A percentile compares a stretch with the other conserved stretches of the same genome.
Conservation (phyloP, 2,113 vertebrate species). For the Athene cunicularia region DNA sequence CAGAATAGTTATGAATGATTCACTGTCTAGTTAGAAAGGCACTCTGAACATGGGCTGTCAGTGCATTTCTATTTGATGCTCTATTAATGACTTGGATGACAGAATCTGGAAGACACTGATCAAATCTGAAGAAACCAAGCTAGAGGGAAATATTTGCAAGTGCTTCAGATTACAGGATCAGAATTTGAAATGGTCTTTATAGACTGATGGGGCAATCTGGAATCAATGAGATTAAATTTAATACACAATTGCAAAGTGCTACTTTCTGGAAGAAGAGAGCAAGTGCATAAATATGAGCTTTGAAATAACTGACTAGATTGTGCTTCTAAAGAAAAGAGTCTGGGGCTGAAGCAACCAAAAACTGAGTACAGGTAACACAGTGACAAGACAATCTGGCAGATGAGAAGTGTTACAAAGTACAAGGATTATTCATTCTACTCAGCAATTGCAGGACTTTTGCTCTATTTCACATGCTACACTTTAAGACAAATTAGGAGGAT, state of each 20-base stretch:
- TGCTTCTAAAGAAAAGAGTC: background rate
- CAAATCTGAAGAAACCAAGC: background rate
- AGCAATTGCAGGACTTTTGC: background rate
- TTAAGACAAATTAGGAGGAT: background rate
- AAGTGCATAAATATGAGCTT: background rate
- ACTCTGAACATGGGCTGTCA: background rate
- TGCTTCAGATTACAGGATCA: background rate
- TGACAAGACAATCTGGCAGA: background rate
- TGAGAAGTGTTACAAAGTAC: background rate
- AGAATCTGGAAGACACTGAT: background rate
- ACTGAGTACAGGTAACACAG: rapidly evolving
- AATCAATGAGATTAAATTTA: background rate
- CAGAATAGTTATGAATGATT: background rate
- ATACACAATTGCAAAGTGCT: background rate
- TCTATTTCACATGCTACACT: background rate
- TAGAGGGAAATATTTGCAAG: background rate
- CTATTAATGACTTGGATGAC: background rate
- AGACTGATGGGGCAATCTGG: background rate
- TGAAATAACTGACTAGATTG: background rate
- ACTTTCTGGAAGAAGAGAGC: background rate
- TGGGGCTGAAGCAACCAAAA: background rate
- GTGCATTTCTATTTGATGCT: background rate
- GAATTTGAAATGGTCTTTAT: background rate
- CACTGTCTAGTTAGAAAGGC: background rate
- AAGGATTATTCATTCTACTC: background rate